phyloP scores from a whole-genome alignment of 1,140 invertebrate species.

The Globodera ellingtonae region DNA sequence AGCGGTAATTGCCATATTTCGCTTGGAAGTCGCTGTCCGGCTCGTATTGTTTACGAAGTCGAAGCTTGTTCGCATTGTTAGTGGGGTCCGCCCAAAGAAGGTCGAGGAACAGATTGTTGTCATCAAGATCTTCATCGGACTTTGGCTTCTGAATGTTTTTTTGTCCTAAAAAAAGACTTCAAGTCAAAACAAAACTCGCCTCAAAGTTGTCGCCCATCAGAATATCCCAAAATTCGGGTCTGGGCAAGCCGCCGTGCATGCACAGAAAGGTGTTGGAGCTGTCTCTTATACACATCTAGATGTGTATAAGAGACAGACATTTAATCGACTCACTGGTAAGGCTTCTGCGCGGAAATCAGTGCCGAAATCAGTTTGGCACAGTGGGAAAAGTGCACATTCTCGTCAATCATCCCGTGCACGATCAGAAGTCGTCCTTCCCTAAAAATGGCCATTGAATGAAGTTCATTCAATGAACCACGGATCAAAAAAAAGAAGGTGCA shows the following conservation, averaged over 20 bases:
- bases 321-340: constrained; percentile 71
- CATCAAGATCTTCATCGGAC: constrained; percentile 4
- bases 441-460: constrained; percentile 38
- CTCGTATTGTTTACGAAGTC: not conserved
- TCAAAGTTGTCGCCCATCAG: constrained; percentile 6
- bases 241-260: constrained; percentile 21
- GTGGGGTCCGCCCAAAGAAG: constrained; percentile 26
- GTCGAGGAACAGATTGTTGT: constrained; percentile 1
- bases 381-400: constrained; percentile 99
- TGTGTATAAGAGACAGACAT: too few species aligned
- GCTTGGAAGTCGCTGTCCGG: not conserved
- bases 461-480: too few species aligned
- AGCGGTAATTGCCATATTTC: not conserved
- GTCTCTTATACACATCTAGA: too few species aligned
- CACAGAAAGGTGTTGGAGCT: constrained; percentile 6
- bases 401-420: constrained; percentile 94
- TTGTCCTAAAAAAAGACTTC: not conserved
- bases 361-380: constrained; percentile 86
- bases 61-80: constrained; percentile 6
- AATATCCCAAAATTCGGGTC: constrained; percentile 4
- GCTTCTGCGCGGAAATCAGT: constrained; percentile 86
- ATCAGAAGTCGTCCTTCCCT: constrained; percentile 91
- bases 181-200: not conserved
- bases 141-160: constrained; percentile 11
- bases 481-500: too few species aligned